Base-by-base conservation (phyloP, 2,113 vertebrate genomes). In the Terrapene triunguis region DNA sequence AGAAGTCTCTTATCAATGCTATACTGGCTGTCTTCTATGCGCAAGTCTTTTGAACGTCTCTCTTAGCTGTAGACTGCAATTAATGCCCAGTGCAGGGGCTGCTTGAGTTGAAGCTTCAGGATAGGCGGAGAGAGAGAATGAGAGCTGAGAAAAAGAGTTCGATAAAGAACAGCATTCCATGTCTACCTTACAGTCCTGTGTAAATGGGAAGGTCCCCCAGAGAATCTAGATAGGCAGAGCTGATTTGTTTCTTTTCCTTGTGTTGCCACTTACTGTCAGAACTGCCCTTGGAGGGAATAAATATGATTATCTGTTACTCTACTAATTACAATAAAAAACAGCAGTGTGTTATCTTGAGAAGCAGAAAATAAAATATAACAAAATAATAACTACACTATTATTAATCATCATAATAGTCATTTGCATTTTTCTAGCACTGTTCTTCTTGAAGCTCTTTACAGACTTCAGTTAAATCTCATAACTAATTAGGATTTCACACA, bases 191-290 rank as follows among this genome's bases (percentile, higher is more conserved):
- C 50, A 74, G 19, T 42, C 29, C 79, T 1, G 81, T 32, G 5
- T 42, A 10, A 42, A 24, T 83, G 21, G 44, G 91, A 91, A 32
- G 38, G 10, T 5, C 10, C 11, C 4, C 48, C 53, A 12, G 14
- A 24, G 29, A 53, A 44, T 76, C 42, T 44, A 62, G 22, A 78
- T 11, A 10, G 84, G 55, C 1, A 1, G 47, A 19, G 57, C 19
- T 83, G 53, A 79, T 93, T 55, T 91, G 3, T 42, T 90, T 35
- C 25, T 47, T 93, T 92, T 94, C 69, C 74, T 91, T 93, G 35
- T 87, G 50, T 55, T 80, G 29, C 22, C 88, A 5, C 47, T 91
- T 91, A 89, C 85, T 80, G 84, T 81, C 57, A 84, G 65, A 81
- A 65, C 7, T 89, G 14, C 6, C 53, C 6, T 78, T 24, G 5